These are phyloP conservation scores for Magallana nippona DNA, from an alignment of 2,888 invertebrate species.

Conservation along the genomic window DNA sequence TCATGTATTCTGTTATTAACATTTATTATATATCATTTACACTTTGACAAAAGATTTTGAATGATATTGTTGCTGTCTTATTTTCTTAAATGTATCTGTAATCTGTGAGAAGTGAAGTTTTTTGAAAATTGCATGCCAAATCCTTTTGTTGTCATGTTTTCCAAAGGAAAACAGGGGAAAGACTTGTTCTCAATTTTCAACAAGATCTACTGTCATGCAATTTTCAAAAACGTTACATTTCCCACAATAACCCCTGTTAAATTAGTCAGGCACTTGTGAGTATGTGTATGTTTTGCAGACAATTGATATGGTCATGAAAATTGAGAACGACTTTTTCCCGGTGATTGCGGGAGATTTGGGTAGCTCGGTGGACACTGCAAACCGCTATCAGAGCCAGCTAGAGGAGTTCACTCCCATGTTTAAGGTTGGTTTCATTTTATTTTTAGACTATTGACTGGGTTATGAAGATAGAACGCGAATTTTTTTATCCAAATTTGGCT, in stretches of 20 bases:
- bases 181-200: slow-evolving; percentile 41
- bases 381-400: slow-evolving; percentile 74
- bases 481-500: slow-evolving; percentile 75
- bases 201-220: slow-evolving; percentile 32
- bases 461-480: slow-evolving; percentile 73
- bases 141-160: not conserved
- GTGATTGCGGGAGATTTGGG: slow-evolving; percentile 85
- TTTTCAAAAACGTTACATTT: slow-evolving; percentile 22
- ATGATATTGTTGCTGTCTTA: not conserved
- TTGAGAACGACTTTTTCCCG: slow-evolving; percentile 88
- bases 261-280: not conserved
- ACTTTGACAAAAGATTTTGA: too few relatives aligned
- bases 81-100: not conserved
- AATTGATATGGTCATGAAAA: slow-evolving; percentile 81
- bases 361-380: slow-evolving; percentile 81
- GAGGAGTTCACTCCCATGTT: slow-evolving; percentile 77
- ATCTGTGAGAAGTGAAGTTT: not conserved
- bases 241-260: not conserved
- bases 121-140: slow-evolving; percentile 42
- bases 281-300: slow-evolving; percentile 73
- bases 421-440: slow-evolving; percentile 69
- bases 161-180: not conserved
- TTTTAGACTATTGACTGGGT: slow-evolving; percentile 76
- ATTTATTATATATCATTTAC: too few relatives aligned
- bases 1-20: not conserved